Evolutionary conservation across 2,797 vertebrate genomes (phyloP).

Genomic region (Holocentrus rufus): DNA sequence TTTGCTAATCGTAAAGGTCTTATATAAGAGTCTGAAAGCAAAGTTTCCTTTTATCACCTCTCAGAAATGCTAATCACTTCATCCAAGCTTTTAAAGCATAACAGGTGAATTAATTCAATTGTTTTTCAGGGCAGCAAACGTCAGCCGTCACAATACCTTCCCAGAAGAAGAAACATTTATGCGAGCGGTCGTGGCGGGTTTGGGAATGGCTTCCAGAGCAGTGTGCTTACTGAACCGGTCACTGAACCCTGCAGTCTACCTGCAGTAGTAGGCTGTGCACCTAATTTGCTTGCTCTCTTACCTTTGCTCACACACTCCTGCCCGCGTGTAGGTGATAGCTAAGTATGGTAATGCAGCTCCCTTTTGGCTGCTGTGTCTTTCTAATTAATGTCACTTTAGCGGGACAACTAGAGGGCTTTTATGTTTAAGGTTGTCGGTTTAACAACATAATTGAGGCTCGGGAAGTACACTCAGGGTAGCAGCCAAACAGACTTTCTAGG

Average conservation of each 20-base stretch:
- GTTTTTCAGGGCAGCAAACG: conserved; percentile 32
- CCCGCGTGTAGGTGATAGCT: conserved; percentile 48
- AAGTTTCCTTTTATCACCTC: conserved; percentile 25
- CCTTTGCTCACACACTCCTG: conserved; percentile 22
- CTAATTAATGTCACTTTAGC: conserved; percentile 78
- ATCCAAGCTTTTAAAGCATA: conserved; percentile 48
- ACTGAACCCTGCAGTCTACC: conserved; percentile 27
- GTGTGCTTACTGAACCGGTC: conserved; percentile 23
- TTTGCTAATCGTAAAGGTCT: conserved; percentile 56
- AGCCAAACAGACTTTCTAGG: conserved; percentile 55
- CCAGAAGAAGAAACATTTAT: conserved; percentile 47
- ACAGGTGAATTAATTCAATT: conserved; percentile 47
- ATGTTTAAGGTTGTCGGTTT: conserved; percentile 71
- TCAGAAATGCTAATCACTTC: conserved; percentile 14
- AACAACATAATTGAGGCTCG: conserved; percentile 74
- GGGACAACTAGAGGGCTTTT: conserved; percentile 65
- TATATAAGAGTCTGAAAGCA: conserved; percentile 35
- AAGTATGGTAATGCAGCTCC: conserved; percentile 64
- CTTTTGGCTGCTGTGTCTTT: conserved; percentile 57
- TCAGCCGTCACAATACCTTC: conserved; percentile 41
- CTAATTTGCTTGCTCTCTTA: conserved; percentile 28
- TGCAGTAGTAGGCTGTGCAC: background rate
- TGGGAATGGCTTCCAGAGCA: conserved; percentile 21
- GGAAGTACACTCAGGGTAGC: conserved; percentile 41
- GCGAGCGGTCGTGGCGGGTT: conserved; percentile 44